Percentiles rank a stretch among this genome's conserved stretches.
Evolutionary conservation across 2,113 vertebrate genomes (phyloP).

Genomic region (Sporophila hypoxantha): DNA sequence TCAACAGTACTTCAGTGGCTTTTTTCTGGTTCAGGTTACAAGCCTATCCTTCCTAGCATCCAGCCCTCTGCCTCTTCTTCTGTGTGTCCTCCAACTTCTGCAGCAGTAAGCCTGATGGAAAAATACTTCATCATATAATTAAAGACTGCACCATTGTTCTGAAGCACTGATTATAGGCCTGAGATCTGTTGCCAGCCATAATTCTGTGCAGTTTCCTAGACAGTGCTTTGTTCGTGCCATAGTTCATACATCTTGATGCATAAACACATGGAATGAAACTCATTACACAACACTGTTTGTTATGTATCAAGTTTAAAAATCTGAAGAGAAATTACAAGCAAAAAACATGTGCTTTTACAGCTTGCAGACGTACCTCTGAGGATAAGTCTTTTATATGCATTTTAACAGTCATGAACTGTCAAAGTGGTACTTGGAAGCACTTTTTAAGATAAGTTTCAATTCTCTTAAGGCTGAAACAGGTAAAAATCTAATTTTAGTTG

Average conservation of each 20-base stretch:
- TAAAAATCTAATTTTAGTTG: background rate
- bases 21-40: background rate
- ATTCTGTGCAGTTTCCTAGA: constrained; percentile 3
- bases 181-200: background rate
- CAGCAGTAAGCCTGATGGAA: background rate
- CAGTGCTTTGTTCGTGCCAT: background rate
- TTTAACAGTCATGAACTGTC: background rate
- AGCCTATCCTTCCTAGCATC: background rate
- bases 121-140: background rate
- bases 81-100: background rate
- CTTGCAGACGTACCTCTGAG: background rate
- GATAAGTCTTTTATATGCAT: background rate
- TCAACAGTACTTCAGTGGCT: background rate
- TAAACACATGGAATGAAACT: constrained; percentile 10
- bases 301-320: background rate
- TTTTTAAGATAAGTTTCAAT: background rate
- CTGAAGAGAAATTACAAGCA: background rate
- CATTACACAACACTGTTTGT: background rate
- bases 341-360: background rate
- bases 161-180: constrained; percentile 12
- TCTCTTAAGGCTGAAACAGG: background rate
- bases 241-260: background rate
- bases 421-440: background rate
- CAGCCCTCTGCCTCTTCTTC: background rate
- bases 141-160: constrained; percentile 7